Evolutionary conservation across 2,113 vertebrate species (phyloP).

Genomic region (Elaphurus davidianus): DNA sequence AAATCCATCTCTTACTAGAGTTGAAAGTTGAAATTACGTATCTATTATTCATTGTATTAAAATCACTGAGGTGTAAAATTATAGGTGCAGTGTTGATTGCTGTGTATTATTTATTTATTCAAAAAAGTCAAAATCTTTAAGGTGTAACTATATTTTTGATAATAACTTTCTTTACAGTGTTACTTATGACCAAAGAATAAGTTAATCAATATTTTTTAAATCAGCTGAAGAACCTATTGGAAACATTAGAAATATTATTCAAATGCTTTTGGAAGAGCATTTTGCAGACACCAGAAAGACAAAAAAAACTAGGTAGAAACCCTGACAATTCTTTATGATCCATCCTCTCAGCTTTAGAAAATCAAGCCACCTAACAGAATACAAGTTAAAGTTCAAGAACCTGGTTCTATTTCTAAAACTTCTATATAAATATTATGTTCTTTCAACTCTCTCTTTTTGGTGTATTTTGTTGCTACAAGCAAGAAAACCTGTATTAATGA

Average conservation of each 20-base stretch:
- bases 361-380: not conserved
- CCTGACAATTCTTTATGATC: not conserved
- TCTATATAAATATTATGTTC: not conserved
- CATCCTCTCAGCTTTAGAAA: not conserved
- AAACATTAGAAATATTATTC: not conserved
- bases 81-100: slow-evolving; percentile 7
- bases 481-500: not conserved
- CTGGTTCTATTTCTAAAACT: not conserved
- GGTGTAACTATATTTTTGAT: not conserved
- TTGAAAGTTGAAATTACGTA: not conserved
- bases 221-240: not conserved
- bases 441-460: not conserved
- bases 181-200: not conserved
- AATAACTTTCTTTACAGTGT: not conserved
- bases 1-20: not conserved
- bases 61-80: slow-evolving; percentile 45
- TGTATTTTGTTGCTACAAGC: not conserved
- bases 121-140: slow-evolving; percentile 4
- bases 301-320: not conserved
- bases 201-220: not conserved
- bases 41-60: slow-evolving; percentile 30
- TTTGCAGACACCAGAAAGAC: not conserved
- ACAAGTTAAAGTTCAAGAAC: not conserved
- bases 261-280: not conserved
- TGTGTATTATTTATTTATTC: slow-evolving; percentile 24